Base-by-base conservation (phyloP, 2,113 vertebrate genomes). In the Entomyzon cyanotis region DNA sequence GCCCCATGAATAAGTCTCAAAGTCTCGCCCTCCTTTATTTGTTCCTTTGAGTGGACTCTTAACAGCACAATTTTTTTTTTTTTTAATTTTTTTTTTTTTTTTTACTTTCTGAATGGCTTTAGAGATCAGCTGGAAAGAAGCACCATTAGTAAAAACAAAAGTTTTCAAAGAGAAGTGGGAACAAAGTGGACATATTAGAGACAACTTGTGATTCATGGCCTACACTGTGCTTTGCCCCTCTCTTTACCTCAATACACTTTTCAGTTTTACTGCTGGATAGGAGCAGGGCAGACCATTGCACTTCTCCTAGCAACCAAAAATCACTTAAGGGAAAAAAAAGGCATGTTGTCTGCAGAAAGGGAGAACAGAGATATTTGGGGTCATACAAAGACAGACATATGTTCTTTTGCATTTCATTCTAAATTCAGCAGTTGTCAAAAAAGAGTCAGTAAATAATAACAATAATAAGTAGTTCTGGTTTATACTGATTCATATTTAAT, bases 1-100 rank as follows among this genome's bases (percentile, higher is more conserved):
- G 97, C 95, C 97, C 96, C 94, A 97, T 98, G 98, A 99, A 98
- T 98, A 98, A 98, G 97, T 97, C 98, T 98, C 97, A 96, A 97
- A 69, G 67, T 67, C 65, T 77, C 30, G 27, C 35, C 41, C 93
- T 96, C 95, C 95, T 97, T 63, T 97, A 89, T 99, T 99, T 98
- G 98, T 98, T 97, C 94, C 97, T 97, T 96, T 98, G 97, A 99
- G 99, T 98, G 98, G 98, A 98, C 98, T 98, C 98, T 99, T 95
- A 97, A 97, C 95, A 96, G 93, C 92, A 90, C 93, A 96, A 64
- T 95, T 11, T 39, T 39, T 39, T 39, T 39, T 39, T 95, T 58
- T 46, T n/a, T n/a, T n/a, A n/a, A n/a, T n/a, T n/a, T n/a, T 97
- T 95, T 8, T 23, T 84, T 94, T 96, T 78, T 58, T 97, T 95